These are phyloP conservation scores for Pseudoips prasinana DNA, from an alignment of 2,888 invertebrate species.

Conservation along the genomic window DNA sequence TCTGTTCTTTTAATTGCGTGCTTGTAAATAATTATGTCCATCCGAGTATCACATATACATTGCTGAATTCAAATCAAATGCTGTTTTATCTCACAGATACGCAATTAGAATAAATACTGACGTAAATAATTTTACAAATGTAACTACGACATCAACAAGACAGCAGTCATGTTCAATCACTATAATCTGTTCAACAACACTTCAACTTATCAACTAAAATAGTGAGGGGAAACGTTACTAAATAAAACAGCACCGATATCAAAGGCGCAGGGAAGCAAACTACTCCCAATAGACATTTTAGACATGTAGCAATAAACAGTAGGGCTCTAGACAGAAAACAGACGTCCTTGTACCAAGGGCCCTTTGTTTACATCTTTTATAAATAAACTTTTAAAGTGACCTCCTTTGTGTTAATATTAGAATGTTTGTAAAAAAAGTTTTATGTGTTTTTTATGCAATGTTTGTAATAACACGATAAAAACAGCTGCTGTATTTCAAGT, in stretches of 20 bases:
- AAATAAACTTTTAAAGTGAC: slow-evolving; percentile 58
- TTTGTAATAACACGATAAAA: background rate
- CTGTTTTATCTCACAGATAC: too few species aligned
- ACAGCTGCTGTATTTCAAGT: too few species aligned
- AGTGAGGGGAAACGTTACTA: slow-evolving; percentile 24
- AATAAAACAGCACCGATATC: slow-evolving; percentile 43
- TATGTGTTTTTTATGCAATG: background rate
- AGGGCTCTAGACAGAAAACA: slow-evolving; percentile 66
- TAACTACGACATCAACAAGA: slow-evolving; percentile 6
- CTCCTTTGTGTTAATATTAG: slow-evolving; percentile 46
- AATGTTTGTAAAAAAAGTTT: slow-evolving; percentile 18
- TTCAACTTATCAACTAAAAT: slow-evolving; percentile 21
- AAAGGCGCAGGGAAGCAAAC: slow-evolving; percentile 52
- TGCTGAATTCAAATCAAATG: too few species aligned
- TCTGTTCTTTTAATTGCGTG: too few species aligned
- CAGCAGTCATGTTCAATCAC: slow-evolving; percentile 15
- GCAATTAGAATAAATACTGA: too few species aligned
- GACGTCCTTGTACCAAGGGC: slow-evolving; percentile 55
- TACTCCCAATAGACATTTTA: slow-evolving; percentile 53
- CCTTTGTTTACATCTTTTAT: slow-evolving; percentile 65
- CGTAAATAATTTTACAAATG: too few species aligned
- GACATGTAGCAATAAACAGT: slow-evolving; percentile 71
- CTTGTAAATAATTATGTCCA: too few species aligned
- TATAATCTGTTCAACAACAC: slow-evolving; percentile 18
- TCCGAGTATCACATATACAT: too few species aligned